phyloP scores from a whole-genome alignment of 2,797 vertebrate species.

The Coranthus polyacanthus region DNA sequence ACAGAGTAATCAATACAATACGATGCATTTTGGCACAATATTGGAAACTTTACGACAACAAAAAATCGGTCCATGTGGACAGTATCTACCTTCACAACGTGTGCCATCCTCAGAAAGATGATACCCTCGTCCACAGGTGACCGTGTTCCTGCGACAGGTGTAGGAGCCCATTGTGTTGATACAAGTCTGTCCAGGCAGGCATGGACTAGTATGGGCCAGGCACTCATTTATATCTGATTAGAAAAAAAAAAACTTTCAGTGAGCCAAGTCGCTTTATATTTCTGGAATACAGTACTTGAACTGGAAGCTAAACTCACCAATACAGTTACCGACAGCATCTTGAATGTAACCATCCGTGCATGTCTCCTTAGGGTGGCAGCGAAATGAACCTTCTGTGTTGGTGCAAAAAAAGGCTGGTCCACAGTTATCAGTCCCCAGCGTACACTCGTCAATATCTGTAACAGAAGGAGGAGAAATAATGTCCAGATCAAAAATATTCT shows the following conservation, averaged over 20 bases:
- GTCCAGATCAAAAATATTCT: background rate
- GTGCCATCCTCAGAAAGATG: slow-evolving; percentile 88
- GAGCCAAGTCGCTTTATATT: background rate
- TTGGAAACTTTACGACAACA: background rate
- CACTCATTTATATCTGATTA: slow-evolving; percentile 92
- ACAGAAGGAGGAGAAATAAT: slow-evolving; percentile 42
- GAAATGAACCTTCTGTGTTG: slow-evolving; percentile 94
- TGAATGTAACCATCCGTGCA: slow-evolving; percentile 89
- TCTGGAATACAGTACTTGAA: background rate
- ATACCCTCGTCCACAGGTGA: slow-evolving; percentile 91
- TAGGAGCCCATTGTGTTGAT: slow-evolving; percentile 92
- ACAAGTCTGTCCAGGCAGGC: slow-evolving; percentile 86
- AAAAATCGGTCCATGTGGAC: rapidly evolving
- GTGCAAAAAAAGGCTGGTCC: slow-evolving; percentile 87
- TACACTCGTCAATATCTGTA: slow-evolving; percentile 94
- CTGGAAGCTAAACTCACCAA: slow-evolving; percentile 84
- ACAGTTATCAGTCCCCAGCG: slow-evolving; percentile 90
- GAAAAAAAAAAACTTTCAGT: background rate
- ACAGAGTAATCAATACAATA: too few species aligned
- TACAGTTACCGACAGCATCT: slow-evolving; percentile 91
- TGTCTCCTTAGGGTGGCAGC: slow-evolving; percentile 86
- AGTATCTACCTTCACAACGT: slow-evolving; percentile 86
- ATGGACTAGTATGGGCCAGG: slow-evolving; percentile 79
- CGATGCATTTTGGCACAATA: background rate
- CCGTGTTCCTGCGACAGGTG: slow-evolving; percentile 86